Conservation (phyloP, 2,888 invertebrate species). For the Poecilobothrus nobilitatus region DNA sequence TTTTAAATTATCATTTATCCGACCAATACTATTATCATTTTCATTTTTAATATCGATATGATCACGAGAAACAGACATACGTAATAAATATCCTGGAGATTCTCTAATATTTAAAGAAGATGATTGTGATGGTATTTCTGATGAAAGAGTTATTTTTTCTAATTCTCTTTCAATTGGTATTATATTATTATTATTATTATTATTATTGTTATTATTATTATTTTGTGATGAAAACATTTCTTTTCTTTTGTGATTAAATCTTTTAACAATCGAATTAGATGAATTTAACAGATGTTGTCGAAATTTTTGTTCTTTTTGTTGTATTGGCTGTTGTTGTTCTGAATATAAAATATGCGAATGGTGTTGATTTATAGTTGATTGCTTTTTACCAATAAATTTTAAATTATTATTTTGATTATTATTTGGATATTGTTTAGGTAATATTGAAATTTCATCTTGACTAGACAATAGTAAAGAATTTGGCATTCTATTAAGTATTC, state of each 20-base stretch:
- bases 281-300: background rate
- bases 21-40: background rate
- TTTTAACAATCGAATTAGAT: background rate
- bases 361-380: background rate
- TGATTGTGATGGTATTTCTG: background rate
- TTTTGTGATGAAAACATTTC: background rate
- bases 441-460: background rate
- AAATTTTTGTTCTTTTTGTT: background rate
- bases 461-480: constrained; percentile 2
- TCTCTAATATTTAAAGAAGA: background rate
- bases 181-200: too few relatives aligned
- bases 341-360: too few relatives aligned
- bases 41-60: background rate
- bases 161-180: background rate
- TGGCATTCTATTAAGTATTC: background rate
- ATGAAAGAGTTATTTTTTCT: background rate
- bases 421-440: background rate
- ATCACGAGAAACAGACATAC: background rate
- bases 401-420: too few relatives aligned
- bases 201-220: background rate
- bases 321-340: too few relatives aligned
- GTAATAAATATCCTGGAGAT: background rate
- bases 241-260: background rate
- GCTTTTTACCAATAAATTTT: background rate
- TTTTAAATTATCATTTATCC: background rate